These are phyloP conservation scores for Bradypodion ventrale DNA, from an alignment of 2,797 vertebrate species.

Conservation along the genomic window DNA sequence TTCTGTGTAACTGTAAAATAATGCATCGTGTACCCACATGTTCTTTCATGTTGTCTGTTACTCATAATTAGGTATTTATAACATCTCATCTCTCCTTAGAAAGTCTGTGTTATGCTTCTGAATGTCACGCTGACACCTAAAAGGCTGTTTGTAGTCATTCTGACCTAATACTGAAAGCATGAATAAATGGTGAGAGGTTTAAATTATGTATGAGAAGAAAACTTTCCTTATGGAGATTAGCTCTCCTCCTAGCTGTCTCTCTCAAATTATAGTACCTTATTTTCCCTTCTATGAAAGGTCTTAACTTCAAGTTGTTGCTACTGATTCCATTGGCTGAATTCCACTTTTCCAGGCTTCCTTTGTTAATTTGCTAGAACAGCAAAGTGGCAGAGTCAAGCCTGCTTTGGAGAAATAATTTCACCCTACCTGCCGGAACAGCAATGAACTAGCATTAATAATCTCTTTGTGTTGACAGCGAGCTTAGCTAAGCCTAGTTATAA, in stretches of 20 bases:
- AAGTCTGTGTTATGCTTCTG: slow-evolving; percentile 42
- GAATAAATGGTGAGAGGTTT: slow-evolving; percentile 34
- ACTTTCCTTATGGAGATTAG: not conserved
- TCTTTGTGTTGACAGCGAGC: slow-evolving; percentile 43
- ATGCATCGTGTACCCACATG: not conserved
- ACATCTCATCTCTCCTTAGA: slow-evolving; percentile 15
- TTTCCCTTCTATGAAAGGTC: slow-evolving; percentile 11
- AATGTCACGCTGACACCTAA: slow-evolving; percentile 18
- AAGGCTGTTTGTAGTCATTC: not conserved
- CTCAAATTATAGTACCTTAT: slow-evolving; percentile 4
- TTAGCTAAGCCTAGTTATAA: slow-evolving; percentile 46
- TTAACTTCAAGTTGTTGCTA: slow-evolving; percentile 32
- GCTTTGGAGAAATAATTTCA: slow-evolving; percentile 40
- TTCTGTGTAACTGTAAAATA: slow-evolving; percentile 16
- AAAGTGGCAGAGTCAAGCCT: slow-evolving; percentile 31
- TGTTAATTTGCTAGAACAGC: slow-evolving; percentile 54
- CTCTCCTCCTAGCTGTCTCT: not conserved
- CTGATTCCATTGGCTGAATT: slow-evolving; percentile 35
- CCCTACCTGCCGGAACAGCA: slow-evolving; percentile 39
- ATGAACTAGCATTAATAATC: slow-evolving; percentile 36
- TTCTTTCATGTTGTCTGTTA: not conserved
- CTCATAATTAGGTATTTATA: slow-evolving; percentile 39
- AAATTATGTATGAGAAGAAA: slow-evolving; percentile 34
- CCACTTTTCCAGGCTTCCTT: slow-evolving; percentile 46
- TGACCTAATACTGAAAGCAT: slow-evolving; percentile 33